A percentile compares a stretch with the other conserved stretches of the same genome.
Conservation (phyloP, 2,888 invertebrate species). For the Bellardia bayeri region DNA sequence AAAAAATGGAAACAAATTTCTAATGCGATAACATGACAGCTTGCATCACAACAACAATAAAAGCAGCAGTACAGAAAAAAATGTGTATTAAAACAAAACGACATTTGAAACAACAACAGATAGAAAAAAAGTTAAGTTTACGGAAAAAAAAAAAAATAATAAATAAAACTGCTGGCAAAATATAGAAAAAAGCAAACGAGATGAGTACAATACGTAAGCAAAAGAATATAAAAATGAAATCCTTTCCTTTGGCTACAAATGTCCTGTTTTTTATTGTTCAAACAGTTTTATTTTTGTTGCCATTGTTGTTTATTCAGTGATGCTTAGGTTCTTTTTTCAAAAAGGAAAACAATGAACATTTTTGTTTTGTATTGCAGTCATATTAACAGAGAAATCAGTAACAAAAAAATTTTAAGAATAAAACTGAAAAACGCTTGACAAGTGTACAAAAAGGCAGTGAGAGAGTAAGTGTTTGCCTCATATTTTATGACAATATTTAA, state of each 20-base stretch:
- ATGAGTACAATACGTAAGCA: slow-evolving; percentile 58
- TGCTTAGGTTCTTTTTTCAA: slow-evolving; percentile 47
- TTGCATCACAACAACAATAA: slow-evolving; percentile 67
- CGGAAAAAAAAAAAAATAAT: slow-evolving; percentile 31
- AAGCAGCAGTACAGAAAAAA: slow-evolving; percentile 41
- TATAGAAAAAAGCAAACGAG: slow-evolving; percentile 14
- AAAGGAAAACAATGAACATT: slow-evolving; percentile 42
- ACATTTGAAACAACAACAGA: slow-evolving; percentile 55
- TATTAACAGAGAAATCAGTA: slow-evolving; percentile 42
- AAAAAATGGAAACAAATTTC: slow-evolving; percentile 70
- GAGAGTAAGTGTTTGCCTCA: slow-evolving; percentile 73
- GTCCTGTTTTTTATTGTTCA: slow-evolving; percentile 72
- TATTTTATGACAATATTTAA: slow-evolving; percentile 74
- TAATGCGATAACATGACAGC: slow-evolving; percentile 75
- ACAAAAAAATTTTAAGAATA: slow-evolving; percentile 32
- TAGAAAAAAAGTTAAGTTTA: slow-evolving; percentile 32
- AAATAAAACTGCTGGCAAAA: slow-evolving; percentile 42
- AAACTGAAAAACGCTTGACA: slow-evolving; percentile 70
- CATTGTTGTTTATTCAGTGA: slow-evolving; percentile 67
- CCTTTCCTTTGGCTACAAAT: slow-evolving; percentile 74
- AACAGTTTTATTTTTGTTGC: slow-evolving; percentile 64
- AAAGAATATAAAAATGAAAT: slow-evolving; percentile 71
- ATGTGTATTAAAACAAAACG: slow-evolving; percentile 68
- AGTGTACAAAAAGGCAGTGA: slow-evolving; percentile 62
- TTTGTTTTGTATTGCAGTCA: slow-evolving; percentile 67